phyloP scores from a whole-genome alignment of 2,888 invertebrate genomes.

The Panopea generosa region DNA sequence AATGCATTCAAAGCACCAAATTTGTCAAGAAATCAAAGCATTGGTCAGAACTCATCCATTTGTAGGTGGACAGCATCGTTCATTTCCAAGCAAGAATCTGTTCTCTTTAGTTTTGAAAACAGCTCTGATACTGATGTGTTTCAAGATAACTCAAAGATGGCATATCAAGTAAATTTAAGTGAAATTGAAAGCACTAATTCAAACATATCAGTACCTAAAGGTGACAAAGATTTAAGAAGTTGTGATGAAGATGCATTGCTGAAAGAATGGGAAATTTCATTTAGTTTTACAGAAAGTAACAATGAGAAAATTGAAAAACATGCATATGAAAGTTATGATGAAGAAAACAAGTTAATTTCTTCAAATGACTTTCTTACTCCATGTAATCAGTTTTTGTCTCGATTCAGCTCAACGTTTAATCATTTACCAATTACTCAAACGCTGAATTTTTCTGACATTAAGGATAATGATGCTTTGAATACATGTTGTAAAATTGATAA shows the following conservation, averaged over 20 bases:
- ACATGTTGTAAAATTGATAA: slow-evolving; percentile 39
- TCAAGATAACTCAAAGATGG: no score
- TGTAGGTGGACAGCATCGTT: slow-evolving; percentile 7
- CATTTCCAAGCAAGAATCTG: slow-evolving; percentile 33
- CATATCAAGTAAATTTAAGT: no score
- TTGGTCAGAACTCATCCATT: neutral
- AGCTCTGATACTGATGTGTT: no score
- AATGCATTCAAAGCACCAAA: neutral
- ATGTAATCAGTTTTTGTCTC: no score
- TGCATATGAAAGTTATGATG: no score
- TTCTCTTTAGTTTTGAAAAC: slow-evolving; percentile 39
- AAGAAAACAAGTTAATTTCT: no score
- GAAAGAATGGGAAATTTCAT: no score
- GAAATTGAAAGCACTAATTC: no score
- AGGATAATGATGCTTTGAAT: slow-evolving; percentile 8
- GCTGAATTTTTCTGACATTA: slow-evolving; percentile 13
- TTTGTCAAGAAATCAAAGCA: neutral
- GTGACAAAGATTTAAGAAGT: no score
- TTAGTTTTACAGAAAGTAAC: no score
- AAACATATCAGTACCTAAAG: neutral
- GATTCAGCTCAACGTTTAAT: slow-evolving; percentile 4
- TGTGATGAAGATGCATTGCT: neutral
- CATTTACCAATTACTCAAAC: slow-evolving; percentile 10
- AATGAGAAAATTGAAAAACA: no score
- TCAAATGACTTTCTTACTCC: slow-evolving; percentile 2